A percentile compares a stretch with the other conserved stretches of the same genome.
Evolutionary conservation across 2,797 vertebrate species (phyloP).

Genomic region (Sebastes cheni): DNA sequence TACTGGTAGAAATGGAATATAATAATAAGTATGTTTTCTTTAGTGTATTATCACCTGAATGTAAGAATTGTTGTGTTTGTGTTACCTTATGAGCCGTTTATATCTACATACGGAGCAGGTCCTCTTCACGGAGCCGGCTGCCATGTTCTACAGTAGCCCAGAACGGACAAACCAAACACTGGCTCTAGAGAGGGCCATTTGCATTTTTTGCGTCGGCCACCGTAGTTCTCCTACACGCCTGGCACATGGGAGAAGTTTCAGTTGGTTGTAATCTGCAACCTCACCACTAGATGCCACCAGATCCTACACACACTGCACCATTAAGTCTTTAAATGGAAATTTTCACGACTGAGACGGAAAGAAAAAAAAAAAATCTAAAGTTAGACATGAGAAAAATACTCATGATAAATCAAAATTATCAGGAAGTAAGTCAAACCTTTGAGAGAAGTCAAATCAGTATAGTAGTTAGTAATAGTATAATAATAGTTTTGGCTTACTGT

Average conservation of each 20-base stretch:
- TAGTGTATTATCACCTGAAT: too few species aligned
- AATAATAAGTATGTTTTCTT: too few species aligned
- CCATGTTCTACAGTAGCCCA: too few species aligned
- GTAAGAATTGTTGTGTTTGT: too few species aligned
- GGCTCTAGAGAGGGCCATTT: not conserved
- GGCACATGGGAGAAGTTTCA: not conserved
- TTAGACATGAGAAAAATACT: too few species aligned
- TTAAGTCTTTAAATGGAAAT: not conserved
- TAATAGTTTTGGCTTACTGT: not conserved
- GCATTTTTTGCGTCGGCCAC: fast-evolving
- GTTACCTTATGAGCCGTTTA: too few species aligned
- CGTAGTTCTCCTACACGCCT: fast-evolving
- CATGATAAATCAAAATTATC: not conserved
- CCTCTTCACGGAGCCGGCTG: too few species aligned
- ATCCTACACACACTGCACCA: not conserved
- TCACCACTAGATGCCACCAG: not conserved
- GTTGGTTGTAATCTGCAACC: not conserved
- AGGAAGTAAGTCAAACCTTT: not conserved
- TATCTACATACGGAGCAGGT: too few species aligned
- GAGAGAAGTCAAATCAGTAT: not conserved
- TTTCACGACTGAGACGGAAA: not conserved
- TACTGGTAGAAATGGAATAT: too few species aligned
- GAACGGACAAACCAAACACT: too few species aligned
- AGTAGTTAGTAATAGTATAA: too few species aligned
- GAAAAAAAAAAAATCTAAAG: not conserved